Evolutionary conservation across 1,140 invertebrate species (phyloP).

Genomic region (Euura saliciscinereae): DNA sequence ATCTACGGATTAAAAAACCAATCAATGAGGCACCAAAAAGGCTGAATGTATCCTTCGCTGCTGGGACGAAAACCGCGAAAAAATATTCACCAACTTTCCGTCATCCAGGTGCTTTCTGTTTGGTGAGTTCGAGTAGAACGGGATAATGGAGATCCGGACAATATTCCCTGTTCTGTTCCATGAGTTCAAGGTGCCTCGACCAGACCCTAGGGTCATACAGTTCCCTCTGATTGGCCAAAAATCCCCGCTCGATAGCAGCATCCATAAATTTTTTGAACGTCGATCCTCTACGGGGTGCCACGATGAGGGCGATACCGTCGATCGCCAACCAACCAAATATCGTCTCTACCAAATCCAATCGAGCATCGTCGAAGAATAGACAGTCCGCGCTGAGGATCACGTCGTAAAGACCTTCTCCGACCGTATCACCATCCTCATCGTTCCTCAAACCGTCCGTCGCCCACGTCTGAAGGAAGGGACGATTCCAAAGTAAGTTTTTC

Average conservation of each 20-base stretch:
- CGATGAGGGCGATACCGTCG: slow-evolving; percentile 72
- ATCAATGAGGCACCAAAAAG: background rate
- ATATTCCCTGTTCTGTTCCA: slow-evolving; percentile 65
- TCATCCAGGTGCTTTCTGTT: slow-evolving; percentile 40
- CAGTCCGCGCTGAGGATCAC: slow-evolving; percentile 80
- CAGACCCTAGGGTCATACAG: slow-evolving; percentile 71
- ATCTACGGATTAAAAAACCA: background rate
- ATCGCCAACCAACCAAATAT: slow-evolving; percentile 71
- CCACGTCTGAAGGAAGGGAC: slow-evolving; percentile 39
- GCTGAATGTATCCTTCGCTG: background rate
- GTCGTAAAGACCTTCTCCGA: slow-evolving; percentile 64
- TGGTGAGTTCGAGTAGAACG: slow-evolving; percentile 65
- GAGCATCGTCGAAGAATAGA: slow-evolving; percentile 82
- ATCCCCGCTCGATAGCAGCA: slow-evolving; percentile 65
- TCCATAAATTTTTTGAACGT: slow-evolving; percentile 75
- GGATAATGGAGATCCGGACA: slow-evolving; percentile 74
- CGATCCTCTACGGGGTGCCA: slow-evolving; percentile 76
- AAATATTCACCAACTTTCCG: background rate
- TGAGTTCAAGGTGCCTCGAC: slow-evolving; percentile 68
- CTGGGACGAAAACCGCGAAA: background rate
- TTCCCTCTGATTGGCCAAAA: slow-evolving; percentile 62
- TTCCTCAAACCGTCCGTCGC: slow-evolving; percentile 23
- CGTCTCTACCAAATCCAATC: slow-evolving; percentile 72
- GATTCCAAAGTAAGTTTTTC: too few species aligned
- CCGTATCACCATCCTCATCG: slow-evolving; percentile 33